Evolutionary conservation across 1,140 invertebrate species (phyloP).

Genomic region (Diabrotica virgifera): DNA sequence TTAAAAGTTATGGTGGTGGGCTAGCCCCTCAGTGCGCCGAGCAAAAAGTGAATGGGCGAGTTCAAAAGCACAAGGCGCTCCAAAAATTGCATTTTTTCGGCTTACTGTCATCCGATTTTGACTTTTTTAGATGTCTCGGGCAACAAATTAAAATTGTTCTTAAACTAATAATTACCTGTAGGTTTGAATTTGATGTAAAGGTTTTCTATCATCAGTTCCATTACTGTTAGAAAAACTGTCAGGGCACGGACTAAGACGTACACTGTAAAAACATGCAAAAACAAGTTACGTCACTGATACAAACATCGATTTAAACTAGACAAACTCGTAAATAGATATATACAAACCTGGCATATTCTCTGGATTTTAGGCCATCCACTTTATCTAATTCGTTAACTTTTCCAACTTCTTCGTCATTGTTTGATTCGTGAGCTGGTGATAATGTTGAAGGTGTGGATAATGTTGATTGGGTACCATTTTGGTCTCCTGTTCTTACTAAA

Average conservation of each 20-base stretch:
- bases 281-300: background rate
- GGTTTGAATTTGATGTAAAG: constrained; percentile 74
- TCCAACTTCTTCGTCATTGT: constrained; percentile 53
- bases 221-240: constrained; percentile 43
- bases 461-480: constrained; percentile 54
- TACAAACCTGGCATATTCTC: constrained; percentile 25
- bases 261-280: constrained; percentile 34
- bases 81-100: no score
- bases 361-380: constrained; percentile 23
- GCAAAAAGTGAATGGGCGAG: no score
- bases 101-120: no score
- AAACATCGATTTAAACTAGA: background rate
- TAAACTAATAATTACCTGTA: constrained; percentile 64
- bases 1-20: no score
- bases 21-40: no score
- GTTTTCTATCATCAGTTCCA: constrained; percentile 62
- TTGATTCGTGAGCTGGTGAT: constrained; percentile 55
- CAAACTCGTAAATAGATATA: no score
- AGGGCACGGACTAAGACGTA: constrained; percentile 40
- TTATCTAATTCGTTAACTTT: constrained; percentile 26
- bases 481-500: constrained; percentile 47
- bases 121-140: no score
- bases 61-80: no score
- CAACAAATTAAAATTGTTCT: no score
- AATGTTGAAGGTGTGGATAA: constrained; percentile 61